Evolutionary conservation across 2,797 vertebrate species (phyloP).

Genomic region (Tenualosa ilisha): DNA sequence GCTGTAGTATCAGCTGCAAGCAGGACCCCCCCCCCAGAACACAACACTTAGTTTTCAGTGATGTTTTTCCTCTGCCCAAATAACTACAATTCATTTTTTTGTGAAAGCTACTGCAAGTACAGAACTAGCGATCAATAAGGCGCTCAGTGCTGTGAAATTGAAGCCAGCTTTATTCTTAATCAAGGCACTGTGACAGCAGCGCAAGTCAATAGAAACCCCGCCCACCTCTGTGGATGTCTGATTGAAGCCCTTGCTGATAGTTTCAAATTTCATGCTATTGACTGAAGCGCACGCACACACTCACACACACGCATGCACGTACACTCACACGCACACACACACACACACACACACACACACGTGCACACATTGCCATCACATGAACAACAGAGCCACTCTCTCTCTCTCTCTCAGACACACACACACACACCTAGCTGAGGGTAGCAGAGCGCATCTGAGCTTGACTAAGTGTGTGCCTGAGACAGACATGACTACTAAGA

Average conservation of each 20-base stretch:
- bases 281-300: conserved; percentile 27
- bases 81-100: conserved; percentile 52
- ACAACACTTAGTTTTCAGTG: conserved; percentile 26
- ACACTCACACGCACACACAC: background rate
- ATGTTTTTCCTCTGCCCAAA: conserved; percentile 43
- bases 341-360: background rate
- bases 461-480: no score
- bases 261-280: conserved; percentile 53
- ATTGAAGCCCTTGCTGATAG: conserved; percentile 45
- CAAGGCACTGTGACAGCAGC: conserved; percentile 51
- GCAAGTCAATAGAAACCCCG: conserved; percentile 42
- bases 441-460: no score
- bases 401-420: background rate
- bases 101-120: conserved; percentile 44
- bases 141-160: conserved; percentile 50
- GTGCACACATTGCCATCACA: background rate
- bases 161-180: conserved; percentile 52
- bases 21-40: background rate
- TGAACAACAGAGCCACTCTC: background rate
- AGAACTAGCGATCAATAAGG: conserved; percentile 50
- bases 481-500: no score
- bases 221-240: conserved; percentile 19
- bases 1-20: no score
- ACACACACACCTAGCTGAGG: background rate
- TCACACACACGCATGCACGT: background rate